These are phyloP conservation scores for Pteria penguin DNA, from an alignment of 2,888 invertebrate species.

Conservation along the genomic window DNA sequence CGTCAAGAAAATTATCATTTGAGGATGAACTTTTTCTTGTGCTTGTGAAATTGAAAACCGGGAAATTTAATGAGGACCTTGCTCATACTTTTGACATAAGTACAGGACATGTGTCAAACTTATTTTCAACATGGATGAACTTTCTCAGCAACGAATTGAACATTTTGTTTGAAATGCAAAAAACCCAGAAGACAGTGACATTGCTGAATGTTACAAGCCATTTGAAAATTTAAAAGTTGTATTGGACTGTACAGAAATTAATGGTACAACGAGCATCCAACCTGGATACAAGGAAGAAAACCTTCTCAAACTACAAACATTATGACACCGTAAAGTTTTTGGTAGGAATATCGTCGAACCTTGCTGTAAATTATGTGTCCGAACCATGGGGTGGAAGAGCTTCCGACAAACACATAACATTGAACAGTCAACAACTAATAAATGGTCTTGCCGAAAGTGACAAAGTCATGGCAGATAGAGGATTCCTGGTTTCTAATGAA, in stretches of 20 bases:
- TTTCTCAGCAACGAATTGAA: slow-evolving; percentile 32
- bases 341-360: slow-evolving; percentile 43
- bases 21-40: slow-evolving; percentile 46
- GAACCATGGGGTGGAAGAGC: slow-evolving; percentile 43
- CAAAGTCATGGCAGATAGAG: slow-evolving; percentile 33
- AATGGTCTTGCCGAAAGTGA: slow-evolving; percentile 14
- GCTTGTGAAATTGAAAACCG: slow-evolving; percentile 46
- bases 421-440: slow-evolving; percentile 31
- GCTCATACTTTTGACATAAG: slow-evolving; percentile 1
- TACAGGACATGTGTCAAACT: slow-evolving; percentile 28
- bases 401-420: slow-evolving; percentile 43
- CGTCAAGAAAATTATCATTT: slow-evolving; percentile 35
- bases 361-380: slow-evolving; percentile 44
- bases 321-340: slow-evolving; percentile 30
- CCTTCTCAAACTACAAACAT: slow-evolving; percentile 37
- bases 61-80: slow-evolving; percentile 46
- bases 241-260: slow-evolving; percentile 46
- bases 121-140: slow-evolving; percentile 41
- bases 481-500: neutral
- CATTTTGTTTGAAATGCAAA: slow-evolving; percentile 40
- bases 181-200: slow-evolving; percentile 5
- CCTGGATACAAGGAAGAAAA: slow-evolving; percentile 34
- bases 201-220: slow-evolving; percentile 20
- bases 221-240: slow-evolving; percentile 31
- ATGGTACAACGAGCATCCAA: slow-evolving; percentile 37